Evolutionary conservation across 2,797 vertebrate species (phyloP).

Genomic region (Microchirus variegatus): DNA sequence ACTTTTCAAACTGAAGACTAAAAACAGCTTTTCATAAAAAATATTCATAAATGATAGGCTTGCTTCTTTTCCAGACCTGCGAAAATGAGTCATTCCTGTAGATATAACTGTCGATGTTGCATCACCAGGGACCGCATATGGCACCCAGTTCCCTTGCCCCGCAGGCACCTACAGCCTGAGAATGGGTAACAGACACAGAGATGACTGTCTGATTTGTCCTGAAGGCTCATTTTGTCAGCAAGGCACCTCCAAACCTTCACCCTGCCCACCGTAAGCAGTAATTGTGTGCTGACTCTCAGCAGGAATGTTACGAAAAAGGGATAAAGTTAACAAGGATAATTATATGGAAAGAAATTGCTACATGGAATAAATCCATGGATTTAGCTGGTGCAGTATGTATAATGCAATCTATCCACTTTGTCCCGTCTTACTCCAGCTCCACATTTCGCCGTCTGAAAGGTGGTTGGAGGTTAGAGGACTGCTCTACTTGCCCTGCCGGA

Average conservation of each 20-base stretch:
- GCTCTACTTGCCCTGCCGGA: slow-evolving; percentile 85
- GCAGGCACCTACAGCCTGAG: slow-evolving; percentile 84
- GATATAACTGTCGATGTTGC: slow-evolving; percentile 44
- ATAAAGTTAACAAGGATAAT: slow-evolving; percentile 1
- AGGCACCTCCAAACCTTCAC: slow-evolving; percentile 86
- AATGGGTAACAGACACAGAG: slow-evolving; percentile 79
- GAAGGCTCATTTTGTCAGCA: slow-evolving; percentile 85
- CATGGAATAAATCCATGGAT: slow-evolving; percentile 9
- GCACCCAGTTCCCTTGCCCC: slow-evolving; percentile 88
- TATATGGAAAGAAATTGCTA: slow-evolving; percentile 2
- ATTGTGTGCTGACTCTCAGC: slow-evolving; percentile 7
- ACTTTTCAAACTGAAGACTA: neutral
- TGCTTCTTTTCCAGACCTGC: slow-evolving; percentile 17
- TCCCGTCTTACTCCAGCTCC: slow-evolving; percentile 76
- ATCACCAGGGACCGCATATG: slow-evolving; percentile 82
- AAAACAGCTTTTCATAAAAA: slow-evolving; percentile 4
- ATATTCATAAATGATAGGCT: too few species aligned
- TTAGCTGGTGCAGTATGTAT: slow-evolving; percentile 5
- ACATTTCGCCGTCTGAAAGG: slow-evolving; percentile 80
- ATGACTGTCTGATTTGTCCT: slow-evolving; percentile 86
- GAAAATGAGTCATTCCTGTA: slow-evolving; percentile 38
- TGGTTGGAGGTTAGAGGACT: slow-evolving; percentile 80
- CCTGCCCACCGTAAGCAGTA: slow-evolving; percentile 85
- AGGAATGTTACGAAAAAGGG: neutral
- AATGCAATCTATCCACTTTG: slow-evolving; percentile 2